Evolutionary conservation across 2,113 vertebrate genomes (phyloP).

Genomic region (Crypturellus undulatus): DNA sequence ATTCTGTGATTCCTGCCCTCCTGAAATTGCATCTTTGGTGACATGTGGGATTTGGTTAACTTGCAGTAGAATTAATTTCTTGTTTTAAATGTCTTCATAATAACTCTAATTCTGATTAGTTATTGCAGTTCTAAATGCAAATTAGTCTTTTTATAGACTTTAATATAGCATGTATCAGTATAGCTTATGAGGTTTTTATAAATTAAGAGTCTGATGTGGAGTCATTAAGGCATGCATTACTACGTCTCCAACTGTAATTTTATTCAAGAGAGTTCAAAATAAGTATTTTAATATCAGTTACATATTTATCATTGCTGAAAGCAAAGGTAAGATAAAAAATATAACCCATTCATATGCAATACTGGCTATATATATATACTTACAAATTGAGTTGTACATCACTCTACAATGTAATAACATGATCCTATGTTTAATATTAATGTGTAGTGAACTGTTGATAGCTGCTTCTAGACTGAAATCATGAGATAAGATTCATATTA

Average conservation of each 20-base stretch:
- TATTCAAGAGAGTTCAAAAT: background rate
- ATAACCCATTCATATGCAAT: no score
- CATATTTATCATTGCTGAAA: background rate
- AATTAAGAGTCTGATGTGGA: background rate
- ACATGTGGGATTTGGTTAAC: background rate
- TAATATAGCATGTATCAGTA: background rate
- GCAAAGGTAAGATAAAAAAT: background rate
- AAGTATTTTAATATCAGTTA: background rate
- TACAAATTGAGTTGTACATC: background rate
- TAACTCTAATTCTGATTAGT: background rate
- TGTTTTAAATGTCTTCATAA: background rate
- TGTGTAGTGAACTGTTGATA: background rate
- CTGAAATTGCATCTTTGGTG: background rate
- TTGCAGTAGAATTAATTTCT: background rate
- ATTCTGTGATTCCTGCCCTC: no score
- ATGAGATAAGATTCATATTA: background rate
- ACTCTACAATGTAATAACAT: background rate
- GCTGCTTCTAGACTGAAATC: background rate
- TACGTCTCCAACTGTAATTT: background rate
- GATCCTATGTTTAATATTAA: background rate
- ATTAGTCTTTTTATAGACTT: background rate
- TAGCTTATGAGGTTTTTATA: background rate
- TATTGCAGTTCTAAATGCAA: background rate
- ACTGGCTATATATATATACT: background rate
- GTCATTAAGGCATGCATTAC: background rate